Base-by-base conservation (phyloP, 2,797 vertebrate genomes). In the Platyrinchus mystaceus region DNA sequence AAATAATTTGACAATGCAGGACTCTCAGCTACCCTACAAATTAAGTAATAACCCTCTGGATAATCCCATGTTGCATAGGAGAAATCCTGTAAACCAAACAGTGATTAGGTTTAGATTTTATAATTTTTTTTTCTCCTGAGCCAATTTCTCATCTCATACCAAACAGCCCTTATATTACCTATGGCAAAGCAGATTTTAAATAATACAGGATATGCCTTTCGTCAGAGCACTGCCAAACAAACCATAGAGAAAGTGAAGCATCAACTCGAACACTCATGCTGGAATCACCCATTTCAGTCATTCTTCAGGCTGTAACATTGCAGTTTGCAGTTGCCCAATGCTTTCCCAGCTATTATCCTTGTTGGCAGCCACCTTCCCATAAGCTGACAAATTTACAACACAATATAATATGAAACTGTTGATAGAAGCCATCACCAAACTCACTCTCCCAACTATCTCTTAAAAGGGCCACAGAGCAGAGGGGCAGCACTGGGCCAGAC, bases 261-360 rank as follows among this genome's bases (percentile, higher is more conserved):
- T 3, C 4, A 43, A 14, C 36, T 64, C 49, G 43, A 30, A 6
- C 23, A 5, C 8, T 53, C 34, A 0, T 0, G 6, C 59, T 44
- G 41, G 55, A 68, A 47, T 66, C 23, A 3, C 39, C n/a, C 3
- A 0, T 47, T 73, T 28, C 92, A 75, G 70, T 32, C 70, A 30
- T 27, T 66, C 89, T 62, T 58, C 47, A 43, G 44, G 46, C 32
- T 77, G 3, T 4, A 67, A 24, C 21, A 8, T 2, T 17, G 11
- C 18, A 6, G 9, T 22, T 34, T n/a, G 41, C 49, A 55, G 73
- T 37, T 36, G 46, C 74, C 49, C 84, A 32, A 6, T 0, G 1
- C 49, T 64, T 80, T 63, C 56, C 81, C n/a, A 36, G 5, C 30
- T 14, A 10, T 36, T 24, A 32, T 6, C 46, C 68, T 37, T 12